A percentile compares a stretch with the other conserved stretches of the same genome.
These are phyloP conservation scores for Aphaenogaster ashmeadi DNA, from an alignment of 1,140 invertebrate species.

Conservation along the genomic window DNA sequence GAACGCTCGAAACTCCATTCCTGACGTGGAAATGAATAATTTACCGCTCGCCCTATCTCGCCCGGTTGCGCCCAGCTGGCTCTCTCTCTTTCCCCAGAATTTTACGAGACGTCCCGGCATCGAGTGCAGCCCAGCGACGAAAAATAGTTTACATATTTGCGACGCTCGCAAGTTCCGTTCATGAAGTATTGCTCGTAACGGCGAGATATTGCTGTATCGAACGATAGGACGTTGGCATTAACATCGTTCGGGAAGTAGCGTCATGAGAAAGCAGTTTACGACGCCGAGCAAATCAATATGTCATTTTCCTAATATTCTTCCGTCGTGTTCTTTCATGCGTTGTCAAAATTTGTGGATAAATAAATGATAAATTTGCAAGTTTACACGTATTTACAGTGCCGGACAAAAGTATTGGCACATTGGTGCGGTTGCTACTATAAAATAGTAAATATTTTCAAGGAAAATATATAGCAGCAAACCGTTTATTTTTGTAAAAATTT, in stretches of 20 bases:
- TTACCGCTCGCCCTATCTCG: slow-evolving; percentile 28
- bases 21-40: slow-evolving; percentile 56
- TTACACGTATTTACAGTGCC: not conserved
- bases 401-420: too few relatives aligned
- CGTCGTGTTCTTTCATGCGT: not conserved
- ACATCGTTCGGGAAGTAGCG: not conserved
- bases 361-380: not conserved
- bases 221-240: not conserved
- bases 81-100: not conserved
- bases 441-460: too few relatives aligned
- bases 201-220: not conserved
- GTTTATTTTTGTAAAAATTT: too few relatives aligned
- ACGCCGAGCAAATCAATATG: not conserved
- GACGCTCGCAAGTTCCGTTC: not conserved
- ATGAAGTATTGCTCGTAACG: not conserved
- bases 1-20: slow-evolving; percentile 12
- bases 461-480: too few relatives aligned
- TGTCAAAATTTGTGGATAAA: not conserved
- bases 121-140: not conserved
- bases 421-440: too few relatives aligned
- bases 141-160: slow-evolving; percentile 29
- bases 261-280: not conserved
- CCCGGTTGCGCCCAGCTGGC: too few relatives aligned
- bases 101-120: slow-evolving; percentile 19
- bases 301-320: not conserved